Base-by-base conservation (phyloP, 2,888 invertebrate genomes). In the Timema cristinae region DNA sequence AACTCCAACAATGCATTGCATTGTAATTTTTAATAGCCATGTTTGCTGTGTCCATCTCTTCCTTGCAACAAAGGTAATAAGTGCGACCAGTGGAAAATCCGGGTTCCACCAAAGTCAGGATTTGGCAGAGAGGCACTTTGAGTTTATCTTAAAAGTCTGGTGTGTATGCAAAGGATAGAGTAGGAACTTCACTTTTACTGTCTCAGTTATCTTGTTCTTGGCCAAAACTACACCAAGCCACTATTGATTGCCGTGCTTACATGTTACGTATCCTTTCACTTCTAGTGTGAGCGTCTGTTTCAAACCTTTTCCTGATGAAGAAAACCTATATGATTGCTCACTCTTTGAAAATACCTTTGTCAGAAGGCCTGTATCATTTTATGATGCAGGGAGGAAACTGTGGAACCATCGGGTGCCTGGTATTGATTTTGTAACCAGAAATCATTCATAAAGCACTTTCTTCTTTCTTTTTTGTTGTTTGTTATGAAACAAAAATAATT, bases 401-500 rank as follows among this genome's bases (percentile, higher is more conserved):
- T 59, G 5, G 9, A 59, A 59, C 32, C 32, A 16, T 5, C n/a
- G n/a, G 69, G 48, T 66, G 67, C 50, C 50, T 66, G 67, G 56
- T 10, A 71, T 59, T n/a, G 50, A 71, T 59, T 48, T 71, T 8
- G 71, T 9, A 70, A 48, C 47, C 10, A 59, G 49, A 11, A 73
- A 50, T 48, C 51, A 66, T 5, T 51, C 5, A 13, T 9, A 4
- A 50, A 71, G 32, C 15, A 71, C 5, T 11, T 13, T 9, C 47
- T 10, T 5, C 11, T 66, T 11, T 70, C 13, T 15, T 52, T 70
- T n/a, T 7, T n/a, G 13, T 15, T 59, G 15, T 59, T 59, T 15
- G 8, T 32, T 59, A 13, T 6, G 32, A 16, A 59, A 11, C 8
- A 59, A 59, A 59, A 59, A 16, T 4, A 59, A 59, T 32, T 59